Evolutionary conservation across 2,797 vertebrate species (phyloP).

Genomic region (Platyrinchus mystaceus): DNA sequence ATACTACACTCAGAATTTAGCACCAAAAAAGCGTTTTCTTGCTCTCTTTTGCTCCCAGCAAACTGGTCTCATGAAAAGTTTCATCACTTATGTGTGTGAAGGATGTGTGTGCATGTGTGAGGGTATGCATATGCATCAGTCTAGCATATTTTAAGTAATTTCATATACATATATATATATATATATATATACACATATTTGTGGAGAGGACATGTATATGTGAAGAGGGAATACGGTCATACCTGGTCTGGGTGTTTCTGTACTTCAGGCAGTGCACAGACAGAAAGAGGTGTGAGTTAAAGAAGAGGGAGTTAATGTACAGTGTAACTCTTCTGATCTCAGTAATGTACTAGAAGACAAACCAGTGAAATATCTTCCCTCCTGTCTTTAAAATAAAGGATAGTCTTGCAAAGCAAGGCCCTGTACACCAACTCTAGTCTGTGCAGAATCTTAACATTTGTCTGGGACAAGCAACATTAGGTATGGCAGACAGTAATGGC

Average conservation of each 20-base stretch:
- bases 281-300: neutral
- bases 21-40: neutral
- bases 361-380: neutral
- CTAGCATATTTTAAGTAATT: neutral
- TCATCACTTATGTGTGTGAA: neutral
- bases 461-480: constrained; percentile 8
- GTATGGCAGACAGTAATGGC: neutral
- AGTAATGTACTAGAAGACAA: neutral
- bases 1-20: neutral
- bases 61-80: neutral
- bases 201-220: neutral
- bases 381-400: neutral
- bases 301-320: neutral
- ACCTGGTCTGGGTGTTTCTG: neutral
- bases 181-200: neutral
- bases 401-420: neutral
- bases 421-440: neutral
- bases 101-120: neutral
- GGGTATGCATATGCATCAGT: constrained; percentile 14
- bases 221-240: neutral
- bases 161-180: neutral
- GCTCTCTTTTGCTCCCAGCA: neutral
- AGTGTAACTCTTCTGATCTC: neutral
- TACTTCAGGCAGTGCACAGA: neutral
- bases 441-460: neutral